phyloP scores from a whole-genome alignment of 2,888 invertebrate genomes.

The Trichogramma dendrolimi region DNA sequence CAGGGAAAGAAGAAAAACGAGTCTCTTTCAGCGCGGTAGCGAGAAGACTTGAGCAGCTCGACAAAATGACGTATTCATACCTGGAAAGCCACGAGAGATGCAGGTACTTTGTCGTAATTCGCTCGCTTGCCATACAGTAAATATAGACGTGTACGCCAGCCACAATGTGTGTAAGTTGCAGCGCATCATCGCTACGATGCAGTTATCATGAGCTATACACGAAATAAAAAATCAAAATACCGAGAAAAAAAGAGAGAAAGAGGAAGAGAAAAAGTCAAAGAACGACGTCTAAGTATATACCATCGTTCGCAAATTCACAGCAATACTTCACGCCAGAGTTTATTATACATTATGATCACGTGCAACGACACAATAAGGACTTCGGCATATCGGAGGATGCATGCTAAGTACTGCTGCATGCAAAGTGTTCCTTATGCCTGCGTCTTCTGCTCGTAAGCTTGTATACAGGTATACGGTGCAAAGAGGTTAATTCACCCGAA shows the following conservation, averaged over 20 bases:
- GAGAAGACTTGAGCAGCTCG: slow-evolving; percentile 15
- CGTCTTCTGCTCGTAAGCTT: background rate
- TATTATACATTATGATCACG: slow-evolving; percentile 52
- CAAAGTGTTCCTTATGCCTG: background rate
- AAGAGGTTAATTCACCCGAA: too few species aligned
- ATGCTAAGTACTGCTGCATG: slow-evolving; percentile 44
- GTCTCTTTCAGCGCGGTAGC: background rate
- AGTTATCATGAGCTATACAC: slow-evolving; percentile 40
- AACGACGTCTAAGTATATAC: too few species aligned
- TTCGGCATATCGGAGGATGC: slow-evolving; percentile 51
- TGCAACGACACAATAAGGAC: slow-evolving; percentile 53
- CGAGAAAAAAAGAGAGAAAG: slow-evolving; percentile 18
- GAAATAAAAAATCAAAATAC: slow-evolving; percentile 25
- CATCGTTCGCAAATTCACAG: background rate
- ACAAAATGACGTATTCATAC: slow-evolving; percentile 26
- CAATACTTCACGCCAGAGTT: slow-evolving; percentile 44
- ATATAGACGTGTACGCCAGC: background rate
- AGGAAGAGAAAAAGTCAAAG: background rate
- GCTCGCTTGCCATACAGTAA: background rate
- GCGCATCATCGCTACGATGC: slow-evolving; percentile 45
- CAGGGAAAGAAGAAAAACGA: background rate
- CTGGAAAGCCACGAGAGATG: too few species aligned
- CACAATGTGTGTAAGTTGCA: background rate
- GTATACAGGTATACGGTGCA: background rate
- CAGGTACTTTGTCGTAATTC: too few species aligned